A percentile compares a stretch with the other conserved stretches of the same genome.
phyloP scores from a whole-genome alignment of 2,888 invertebrate genomes.

The Cryptocephalus primarius region DNA sequence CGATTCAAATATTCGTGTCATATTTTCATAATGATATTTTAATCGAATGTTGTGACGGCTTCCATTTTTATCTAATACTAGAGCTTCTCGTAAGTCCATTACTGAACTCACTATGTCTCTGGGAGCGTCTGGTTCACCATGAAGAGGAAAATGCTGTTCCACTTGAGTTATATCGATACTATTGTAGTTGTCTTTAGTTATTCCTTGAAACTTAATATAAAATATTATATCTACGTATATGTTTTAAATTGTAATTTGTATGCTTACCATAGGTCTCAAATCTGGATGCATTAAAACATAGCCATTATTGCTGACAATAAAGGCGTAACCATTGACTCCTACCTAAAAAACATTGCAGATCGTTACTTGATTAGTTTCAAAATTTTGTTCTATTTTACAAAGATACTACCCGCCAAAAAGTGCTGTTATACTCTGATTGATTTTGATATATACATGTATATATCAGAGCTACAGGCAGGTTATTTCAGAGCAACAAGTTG shows the following conservation, averaged over 20 bases:
- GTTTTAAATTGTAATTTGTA: background rate
- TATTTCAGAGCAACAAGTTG: too few relatives aligned
- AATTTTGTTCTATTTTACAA: too few relatives aligned
- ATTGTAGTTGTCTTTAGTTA: constrained; percentile 61
- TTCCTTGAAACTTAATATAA: constrained; percentile 17
- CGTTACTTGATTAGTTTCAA: background rate
- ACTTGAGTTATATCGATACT: constrained; percentile 93
- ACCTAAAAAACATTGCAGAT: constrained; percentile 47
- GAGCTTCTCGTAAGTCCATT: constrained; percentile 48
- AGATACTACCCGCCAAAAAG: too few relatives aligned
- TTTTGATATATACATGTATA: too few relatives aligned
- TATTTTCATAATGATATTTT: constrained; percentile 72
- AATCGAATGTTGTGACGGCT: constrained; percentile 56
- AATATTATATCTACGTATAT: background rate
- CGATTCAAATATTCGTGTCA: constrained; percentile 72
- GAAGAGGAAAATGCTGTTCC: constrained; percentile 54
- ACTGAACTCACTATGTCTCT: constrained; percentile 53
- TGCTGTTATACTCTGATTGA: too few relatives aligned
- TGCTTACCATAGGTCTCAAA: constrained; percentile 72
- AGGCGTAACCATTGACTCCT: constrained; percentile 93
- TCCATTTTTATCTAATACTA: constrained; percentile 61
- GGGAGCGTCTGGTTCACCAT: constrained; percentile 40
- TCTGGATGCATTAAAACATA: constrained; percentile 92
- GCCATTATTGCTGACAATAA: constrained; percentile 94
- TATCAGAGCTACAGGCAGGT: too few relatives aligned